Evolutionary conservation across 2,888 invertebrate species (phyloP).

Genomic region (Erannis defoliaria): DNA sequence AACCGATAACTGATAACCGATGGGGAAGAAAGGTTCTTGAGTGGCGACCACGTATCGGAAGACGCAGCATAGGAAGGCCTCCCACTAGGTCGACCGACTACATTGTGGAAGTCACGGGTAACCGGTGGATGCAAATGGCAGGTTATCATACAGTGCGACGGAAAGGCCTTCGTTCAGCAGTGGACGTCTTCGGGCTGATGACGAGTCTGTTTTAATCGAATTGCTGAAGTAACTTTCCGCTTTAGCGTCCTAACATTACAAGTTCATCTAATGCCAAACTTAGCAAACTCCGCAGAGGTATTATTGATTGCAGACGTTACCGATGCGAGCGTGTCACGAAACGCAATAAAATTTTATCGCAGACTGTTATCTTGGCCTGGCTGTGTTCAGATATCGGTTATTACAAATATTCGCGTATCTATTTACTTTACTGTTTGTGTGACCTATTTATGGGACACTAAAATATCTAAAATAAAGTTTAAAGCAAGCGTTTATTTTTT

Average conservation of each 20-base stretch:
- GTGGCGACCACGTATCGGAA: too few relatives aligned
- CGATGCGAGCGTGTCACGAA: conserved; percentile 66
- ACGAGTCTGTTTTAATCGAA: too few relatives aligned
- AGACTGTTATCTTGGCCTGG: conserved; percentile 59
- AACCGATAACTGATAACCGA: too few relatives aligned
- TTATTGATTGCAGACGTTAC: conserved; percentile 61
- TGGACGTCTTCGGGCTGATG: too few relatives aligned
- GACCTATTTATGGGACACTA: conserved; percentile 41
- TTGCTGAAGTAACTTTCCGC: not conserved
- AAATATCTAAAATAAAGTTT: not conserved
- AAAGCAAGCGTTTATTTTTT: too few relatives aligned
- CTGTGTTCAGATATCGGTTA: conserved; percentile 51
- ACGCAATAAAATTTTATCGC: conserved; percentile 70
- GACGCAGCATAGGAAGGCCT: too few relatives aligned
- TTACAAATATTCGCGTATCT: conserved; percentile 49
- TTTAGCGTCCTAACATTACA: not conserved
- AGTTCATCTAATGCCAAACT: not conserved
- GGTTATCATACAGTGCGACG: too few relatives aligned
- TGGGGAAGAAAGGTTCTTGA: too few relatives aligned
- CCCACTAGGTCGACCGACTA: too few relatives aligned
- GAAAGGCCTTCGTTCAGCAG: too few relatives aligned
- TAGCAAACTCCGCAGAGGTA: conserved; percentile 24
- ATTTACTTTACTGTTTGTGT: conserved; percentile 49
- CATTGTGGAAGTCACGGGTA: too few relatives aligned
- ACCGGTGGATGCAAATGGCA: too few relatives aligned